Conservation (phyloP, 1,140 invertebrate species). For the Chrysomallon squamiferum region DNA sequence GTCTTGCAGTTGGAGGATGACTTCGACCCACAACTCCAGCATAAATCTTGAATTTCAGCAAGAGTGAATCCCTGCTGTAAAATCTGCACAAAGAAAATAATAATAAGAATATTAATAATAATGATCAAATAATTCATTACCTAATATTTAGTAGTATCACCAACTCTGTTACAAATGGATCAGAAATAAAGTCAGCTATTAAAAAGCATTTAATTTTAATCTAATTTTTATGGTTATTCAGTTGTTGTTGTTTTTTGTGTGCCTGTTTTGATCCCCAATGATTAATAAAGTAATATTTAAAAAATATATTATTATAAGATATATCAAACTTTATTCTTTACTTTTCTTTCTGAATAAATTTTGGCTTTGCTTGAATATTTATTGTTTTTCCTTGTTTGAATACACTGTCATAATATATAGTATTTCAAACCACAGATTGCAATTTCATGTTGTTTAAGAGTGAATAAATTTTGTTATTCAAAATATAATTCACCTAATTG, state of each 20-base stretch:
- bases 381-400: too few relatives aligned
- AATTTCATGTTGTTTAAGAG: too few relatives aligned
- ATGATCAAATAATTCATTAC: background rate
- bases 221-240: too few relatives aligned
- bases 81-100: constrained; percentile 71
- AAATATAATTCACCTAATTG: constrained; percentile 79
- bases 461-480: background rate
- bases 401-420: too few relatives aligned
- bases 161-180: background rate
- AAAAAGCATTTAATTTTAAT: background rate
- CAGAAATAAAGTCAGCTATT: background rate
- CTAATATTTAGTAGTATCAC: background rate
- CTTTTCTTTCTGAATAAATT: too few relatives aligned
- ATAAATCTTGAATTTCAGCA: constrained; percentile 88
- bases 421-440: too few relatives aligned
- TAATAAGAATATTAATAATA: background rate
- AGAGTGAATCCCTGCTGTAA: constrained; percentile 86
- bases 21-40: constrained; percentile 73
- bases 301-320: too few relatives aligned
- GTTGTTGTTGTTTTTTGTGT: too few relatives aligned
- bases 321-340: too few relatives aligned
- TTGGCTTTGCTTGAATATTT: too few relatives aligned
- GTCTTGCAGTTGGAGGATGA: constrained; percentile 70
- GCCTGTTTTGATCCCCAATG: too few relatives aligned
- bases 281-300: too few relatives aligned